Conservation (phyloP, 2,888 invertebrate species). For the Acrocyrtus sp. region DNA sequence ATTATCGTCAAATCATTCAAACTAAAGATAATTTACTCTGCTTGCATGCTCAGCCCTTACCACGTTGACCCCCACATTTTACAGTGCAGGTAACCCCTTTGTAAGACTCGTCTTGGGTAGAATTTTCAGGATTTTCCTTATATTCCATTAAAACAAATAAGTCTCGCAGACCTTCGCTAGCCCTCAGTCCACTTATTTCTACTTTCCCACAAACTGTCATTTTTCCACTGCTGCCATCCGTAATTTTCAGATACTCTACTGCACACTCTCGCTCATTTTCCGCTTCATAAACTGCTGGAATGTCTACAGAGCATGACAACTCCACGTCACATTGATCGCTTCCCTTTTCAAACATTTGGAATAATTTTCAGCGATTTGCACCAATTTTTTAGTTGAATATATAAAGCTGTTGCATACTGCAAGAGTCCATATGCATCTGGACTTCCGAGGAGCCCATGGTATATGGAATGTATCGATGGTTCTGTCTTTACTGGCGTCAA, state of each 20-base stretch:
- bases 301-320: conserved; percentile 3
- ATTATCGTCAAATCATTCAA: neutral
- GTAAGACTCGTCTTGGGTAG: neutral
- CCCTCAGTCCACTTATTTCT: neutral
- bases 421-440: too few relatives aligned
- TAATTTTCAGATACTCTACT: conserved; percentile 1
- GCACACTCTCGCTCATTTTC: conserved; percentile 3
- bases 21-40: neutral
- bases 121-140: neutral
- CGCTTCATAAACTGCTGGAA: too few relatives aligned
- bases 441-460: too few relatives aligned
- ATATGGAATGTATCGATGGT: too few relatives aligned
- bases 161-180: conserved; percentile 17
- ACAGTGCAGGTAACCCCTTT: conserved; percentile 1
- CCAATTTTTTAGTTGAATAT: too few relatives aligned
- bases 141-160: conserved; percentile 11
- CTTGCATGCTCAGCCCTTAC: too few relatives aligned
- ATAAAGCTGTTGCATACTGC: too few relatives aligned
- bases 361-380: too few relatives aligned
- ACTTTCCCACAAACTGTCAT: conserved; percentile 4
- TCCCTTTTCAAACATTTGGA: too few relatives aligned
- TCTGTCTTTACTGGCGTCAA: too few relatives aligned
- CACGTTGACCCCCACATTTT: neutral
- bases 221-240: conserved; percentile 11
- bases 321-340: conserved; percentile 3